Evolutionary conservation across 2,113 vertebrate genomes (phyloP).

Genomic region (Brachypodius melanocephalos): DNA sequence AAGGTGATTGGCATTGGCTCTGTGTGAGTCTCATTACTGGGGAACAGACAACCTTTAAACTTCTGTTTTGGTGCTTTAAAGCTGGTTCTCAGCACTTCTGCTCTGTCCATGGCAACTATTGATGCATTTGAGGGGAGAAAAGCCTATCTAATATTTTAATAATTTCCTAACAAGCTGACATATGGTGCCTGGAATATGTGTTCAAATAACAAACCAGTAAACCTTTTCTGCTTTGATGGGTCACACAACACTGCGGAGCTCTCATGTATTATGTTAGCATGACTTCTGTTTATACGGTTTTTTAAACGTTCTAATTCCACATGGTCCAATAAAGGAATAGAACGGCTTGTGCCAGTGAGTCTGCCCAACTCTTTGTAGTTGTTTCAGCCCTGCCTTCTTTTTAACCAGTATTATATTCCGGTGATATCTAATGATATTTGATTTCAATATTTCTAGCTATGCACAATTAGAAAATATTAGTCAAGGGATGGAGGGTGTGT

Average conservation of each 20-base stretch:
- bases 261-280: neutral
- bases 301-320: slow-evolving; percentile 19
- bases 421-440: slow-evolving; percentile 74
- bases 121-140: neutral
- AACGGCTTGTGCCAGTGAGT: slow-evolving; percentile 31
- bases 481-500: slow-evolving; percentile 37
- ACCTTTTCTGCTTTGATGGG: neutral
- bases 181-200: slow-evolving; percentile 9
- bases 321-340: slow-evolving; percentile 5
- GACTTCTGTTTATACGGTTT: neutral
- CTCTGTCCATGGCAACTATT: neutral
- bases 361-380: slow-evolving; percentile 56
- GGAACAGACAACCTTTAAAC: neutral
- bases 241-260: slow-evolving; percentile 17
- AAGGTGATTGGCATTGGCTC: neutral
- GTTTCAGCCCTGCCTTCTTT: slow-evolving; percentile 52
- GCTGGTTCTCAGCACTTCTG: slow-evolving; percentile 31
- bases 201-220: slow-evolving; percentile 19
- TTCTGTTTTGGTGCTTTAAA: slow-evolving; percentile 54
- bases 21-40: rapidly evolving
- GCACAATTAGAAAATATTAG: slow-evolving; percentile 77
- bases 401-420: slow-evolving; percentile 76
- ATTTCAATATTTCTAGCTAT: slow-evolving; percentile 77
- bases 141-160: neutral
- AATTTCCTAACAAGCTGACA: neutral